Conservation (phyloP, 2,888 invertebrate genomes). For the Cactoblastis cactorum region DNA sequence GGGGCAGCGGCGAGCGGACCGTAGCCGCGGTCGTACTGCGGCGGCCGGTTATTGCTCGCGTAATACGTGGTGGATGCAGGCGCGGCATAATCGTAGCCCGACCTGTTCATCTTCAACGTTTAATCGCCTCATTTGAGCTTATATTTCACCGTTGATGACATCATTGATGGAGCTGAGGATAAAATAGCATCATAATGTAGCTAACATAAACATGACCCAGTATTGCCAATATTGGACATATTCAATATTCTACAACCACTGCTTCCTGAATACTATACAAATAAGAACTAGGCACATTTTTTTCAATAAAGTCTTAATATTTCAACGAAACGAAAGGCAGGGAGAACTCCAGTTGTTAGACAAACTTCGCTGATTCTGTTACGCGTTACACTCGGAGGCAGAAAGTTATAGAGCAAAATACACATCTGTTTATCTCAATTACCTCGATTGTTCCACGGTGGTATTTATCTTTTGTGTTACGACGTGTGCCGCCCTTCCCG, state of each 20-base stretch:
- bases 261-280: background rate
- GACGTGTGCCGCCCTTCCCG: constrained; percentile 36
- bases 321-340: constrained; percentile 14
- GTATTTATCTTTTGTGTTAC: constrained; percentile 73
- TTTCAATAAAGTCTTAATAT: background rate
- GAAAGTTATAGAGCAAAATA: constrained; percentile 62
- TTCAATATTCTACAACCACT: constrained; percentile 7
- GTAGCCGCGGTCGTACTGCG: constrained; percentile 70
- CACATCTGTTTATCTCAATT: constrained; percentile 72
- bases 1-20: constrained; percentile 62
- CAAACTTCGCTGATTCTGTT: constrained; percentile 62
- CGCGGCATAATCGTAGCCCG: constrained; percentile 74
- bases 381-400: constrained; percentile 51
- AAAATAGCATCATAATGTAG: constrained; percentile 22
- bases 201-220: background rate
- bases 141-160: constrained; percentile 47
- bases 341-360: constrained; percentile 38
- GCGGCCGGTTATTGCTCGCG: constrained; percentile 63
- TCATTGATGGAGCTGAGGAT: constrained; percentile 38
- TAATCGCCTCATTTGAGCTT: constrained; percentile 71
- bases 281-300: background rate
- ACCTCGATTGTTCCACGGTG: constrained; percentile 59
- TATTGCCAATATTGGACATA: background rate
- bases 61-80: constrained; percentile 71
- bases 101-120: constrained; percentile 75